Conservation (phyloP, 1,140 invertebrate genomes). For the Melanaphis sacchari region DNA sequence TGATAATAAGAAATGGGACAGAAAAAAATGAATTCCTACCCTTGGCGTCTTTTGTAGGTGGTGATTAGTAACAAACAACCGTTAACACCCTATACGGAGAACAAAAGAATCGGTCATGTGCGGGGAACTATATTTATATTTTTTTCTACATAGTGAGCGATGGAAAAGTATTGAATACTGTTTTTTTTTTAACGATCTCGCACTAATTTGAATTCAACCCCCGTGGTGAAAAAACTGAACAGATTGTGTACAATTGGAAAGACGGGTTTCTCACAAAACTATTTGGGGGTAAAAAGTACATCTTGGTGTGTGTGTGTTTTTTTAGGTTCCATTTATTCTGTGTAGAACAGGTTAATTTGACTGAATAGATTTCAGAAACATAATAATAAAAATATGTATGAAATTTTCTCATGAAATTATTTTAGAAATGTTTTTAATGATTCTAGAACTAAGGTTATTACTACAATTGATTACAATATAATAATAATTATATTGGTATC, state of each 20-base stretch:
- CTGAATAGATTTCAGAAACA: neutral
- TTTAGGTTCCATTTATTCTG: conserved; percentile 3
- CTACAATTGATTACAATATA: neutral
- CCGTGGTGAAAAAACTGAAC: conserved; percentile 4
- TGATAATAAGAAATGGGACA: conserved; percentile 17
- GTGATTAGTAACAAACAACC: conserved; percentile 55
- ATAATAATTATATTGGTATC: neutral
- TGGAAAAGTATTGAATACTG: conserved; percentile 6
- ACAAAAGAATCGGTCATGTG: conserved; percentile 38
- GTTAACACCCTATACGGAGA: conserved; percentile 52
- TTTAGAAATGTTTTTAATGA: neutral
- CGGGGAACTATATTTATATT: conserved; percentile 30
- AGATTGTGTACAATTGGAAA: conserved; percentile 40
- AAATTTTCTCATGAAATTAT: neutral
- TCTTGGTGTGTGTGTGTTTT: neutral
- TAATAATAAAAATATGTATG: neutral
- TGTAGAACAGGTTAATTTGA: neutral
- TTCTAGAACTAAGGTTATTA: neutral
- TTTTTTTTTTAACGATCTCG: conserved; percentile 49
- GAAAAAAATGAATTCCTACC: conserved; percentile 46
- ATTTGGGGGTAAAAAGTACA: neutral
- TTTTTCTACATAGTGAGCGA: neutral
- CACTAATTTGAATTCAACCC: conserved; percentile 49
- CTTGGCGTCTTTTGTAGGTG: conserved; percentile 37
- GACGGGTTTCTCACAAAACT: conserved; percentile 22